A percentile compares a stretch with the other conserved stretches of the same genome.
Evolutionary conservation across 2,797 vertebrate genomes (phyloP).

Genomic region (Heliangelus exortis): DNA sequence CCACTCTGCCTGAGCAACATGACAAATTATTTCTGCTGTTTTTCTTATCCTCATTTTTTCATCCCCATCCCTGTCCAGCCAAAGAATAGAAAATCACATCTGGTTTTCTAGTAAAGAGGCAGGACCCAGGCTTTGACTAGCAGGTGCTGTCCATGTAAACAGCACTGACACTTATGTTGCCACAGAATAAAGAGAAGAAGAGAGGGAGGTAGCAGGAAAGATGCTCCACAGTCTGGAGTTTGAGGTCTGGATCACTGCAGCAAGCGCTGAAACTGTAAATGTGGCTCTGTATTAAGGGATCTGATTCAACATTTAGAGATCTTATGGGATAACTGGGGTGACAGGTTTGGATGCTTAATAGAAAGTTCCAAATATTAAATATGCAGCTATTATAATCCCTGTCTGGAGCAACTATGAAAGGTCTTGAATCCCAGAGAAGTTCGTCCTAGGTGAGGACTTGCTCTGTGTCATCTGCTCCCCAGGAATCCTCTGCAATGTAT

Average conservation of each 20-base stretch:
- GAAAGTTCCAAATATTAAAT: not conserved
- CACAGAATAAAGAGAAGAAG: not conserved
- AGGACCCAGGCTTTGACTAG: not conserved
- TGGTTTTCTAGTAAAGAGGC: not conserved
- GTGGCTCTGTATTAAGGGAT: not conserved
- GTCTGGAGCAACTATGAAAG: not conserved
- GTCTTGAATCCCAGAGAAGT: not conserved
- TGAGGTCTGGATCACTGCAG: not conserved
- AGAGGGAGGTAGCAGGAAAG: not conserved
- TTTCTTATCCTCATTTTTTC: not conserved
- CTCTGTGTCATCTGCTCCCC: not conserved
- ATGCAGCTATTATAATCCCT: not conserved
- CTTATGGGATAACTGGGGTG: not conserved
- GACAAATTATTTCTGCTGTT: not conserved
- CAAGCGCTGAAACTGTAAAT: not conserved
- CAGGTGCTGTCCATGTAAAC: not conserved
- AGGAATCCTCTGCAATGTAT: not conserved
- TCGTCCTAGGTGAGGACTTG: not conserved
- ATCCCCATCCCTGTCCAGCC: not conserved
- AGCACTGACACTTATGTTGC: not conserved
- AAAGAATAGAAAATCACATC: not conserved
- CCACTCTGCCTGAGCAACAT: not conserved
- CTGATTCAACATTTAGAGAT: not conserved
- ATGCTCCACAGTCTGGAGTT: not conserved
- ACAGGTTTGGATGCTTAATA: not conserved